Base-by-base conservation (phyloP, 23 tunicate genomes). In the Ascidia mentula region DNA sequence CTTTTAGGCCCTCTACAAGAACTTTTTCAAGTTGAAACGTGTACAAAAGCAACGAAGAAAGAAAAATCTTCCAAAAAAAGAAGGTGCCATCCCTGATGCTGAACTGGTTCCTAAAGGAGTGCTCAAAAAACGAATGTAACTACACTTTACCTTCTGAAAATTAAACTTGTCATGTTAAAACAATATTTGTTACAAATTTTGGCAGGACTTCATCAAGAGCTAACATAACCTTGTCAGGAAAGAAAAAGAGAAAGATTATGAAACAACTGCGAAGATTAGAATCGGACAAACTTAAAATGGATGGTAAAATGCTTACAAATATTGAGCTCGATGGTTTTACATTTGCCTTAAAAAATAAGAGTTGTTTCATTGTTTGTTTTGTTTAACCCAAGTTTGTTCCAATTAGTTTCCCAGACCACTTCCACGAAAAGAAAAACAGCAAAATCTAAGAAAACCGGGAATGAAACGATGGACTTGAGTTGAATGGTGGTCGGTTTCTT, bases 201-300 rank as follows among this genome's bases (percentile, higher is more conserved):
- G 35, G 32, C 69, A 85, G 89, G 77, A 79, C 90, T 18, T 69
- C 74, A 45, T 59, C 80, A 5, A 36, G 80, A 4, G 90, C 90
- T 8, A 86, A 86, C 59, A 86, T 86, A 13, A 86, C 90, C 22
- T 65, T 86, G 24, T 86, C 90, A 3, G 85, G 85, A 15, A 86
- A 86, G 40, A 86, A 86, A 76, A 86, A 73, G 38, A 53, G 82
- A 38, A 86, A 86, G 53, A 73, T 86, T 36, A 37, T 86, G 59
- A 80, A 80, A 30, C 78, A 80, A 73, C 73, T 86, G 32, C 75
- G 90, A 0, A 37, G 80, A 3, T 37, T 30, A 26, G 65, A 86
- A 86, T 40, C 80, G 4, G 85, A 80, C 24, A 72, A 80, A 38
- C 32, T 37, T 31, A 53, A 74, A 75, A 86, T 86, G 90, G 85